Percentiles rank a stretch among this genome's conserved stretches.
Evolutionary conservation across 2,797 vertebrate species (phyloP).

Genomic region (Balearica regulorum): DNA sequence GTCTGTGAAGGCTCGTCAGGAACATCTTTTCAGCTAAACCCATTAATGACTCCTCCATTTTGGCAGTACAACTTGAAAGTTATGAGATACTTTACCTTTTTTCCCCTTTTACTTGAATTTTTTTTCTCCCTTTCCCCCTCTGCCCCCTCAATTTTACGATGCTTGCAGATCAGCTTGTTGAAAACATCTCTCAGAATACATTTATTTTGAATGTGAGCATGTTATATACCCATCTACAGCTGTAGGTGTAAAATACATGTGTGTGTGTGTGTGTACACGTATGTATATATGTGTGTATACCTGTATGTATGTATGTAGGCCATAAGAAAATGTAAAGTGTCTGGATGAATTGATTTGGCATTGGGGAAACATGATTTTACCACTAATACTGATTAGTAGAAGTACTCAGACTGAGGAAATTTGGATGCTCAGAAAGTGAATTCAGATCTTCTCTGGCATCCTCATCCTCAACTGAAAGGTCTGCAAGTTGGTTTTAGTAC

Average conservation of each 20-base stretch:
- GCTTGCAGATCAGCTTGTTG: not conserved
- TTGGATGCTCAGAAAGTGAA: not conserved
- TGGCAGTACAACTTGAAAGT: not conserved
- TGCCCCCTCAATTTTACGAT: not conserved
- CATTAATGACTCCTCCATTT: not conserved
- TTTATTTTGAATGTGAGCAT: not conserved
- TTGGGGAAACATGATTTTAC: not conserved
- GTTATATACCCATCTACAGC: not conserved
- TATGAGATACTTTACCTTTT: not conserved
- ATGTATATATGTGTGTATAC: not conserved
- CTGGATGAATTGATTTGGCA: not conserved
- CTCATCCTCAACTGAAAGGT: not conserved
- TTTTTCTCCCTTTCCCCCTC: not conserved
- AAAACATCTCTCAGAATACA: not conserved
- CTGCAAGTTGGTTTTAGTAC: constrained; percentile 1
- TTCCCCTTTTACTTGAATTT: not conserved
- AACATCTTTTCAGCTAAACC: not conserved
- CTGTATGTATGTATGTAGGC: not conserved
- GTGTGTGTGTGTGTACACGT: not conserved
- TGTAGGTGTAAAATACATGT: not conserved
- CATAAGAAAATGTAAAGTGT: not conserved
- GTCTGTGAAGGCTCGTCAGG: not conserved
- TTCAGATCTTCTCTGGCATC: not conserved
- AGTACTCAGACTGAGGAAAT: not conserved
- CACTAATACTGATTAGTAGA: not conserved